phyloP scores from a whole-genome alignment of 2,888 invertebrate species.

The Xestia xanthographa region DNA sequence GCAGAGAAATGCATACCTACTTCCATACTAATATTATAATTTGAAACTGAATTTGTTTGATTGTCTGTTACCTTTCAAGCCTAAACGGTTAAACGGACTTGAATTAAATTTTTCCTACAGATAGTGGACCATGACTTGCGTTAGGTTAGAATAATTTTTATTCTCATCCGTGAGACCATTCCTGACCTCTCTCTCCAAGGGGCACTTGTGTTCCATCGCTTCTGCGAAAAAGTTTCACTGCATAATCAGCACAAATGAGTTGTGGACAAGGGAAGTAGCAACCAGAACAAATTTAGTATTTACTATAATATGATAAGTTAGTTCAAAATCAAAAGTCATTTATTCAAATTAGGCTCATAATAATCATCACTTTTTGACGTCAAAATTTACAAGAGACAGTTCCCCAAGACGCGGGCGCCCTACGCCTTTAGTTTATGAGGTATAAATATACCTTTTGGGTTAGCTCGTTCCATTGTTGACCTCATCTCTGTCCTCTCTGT shows the following conservation, averaged over 20 bases:
- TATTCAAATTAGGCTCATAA: neutral
- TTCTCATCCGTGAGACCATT: neutral
- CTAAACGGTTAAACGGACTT: neutral
- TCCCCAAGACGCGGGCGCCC: too few relatives aligned
- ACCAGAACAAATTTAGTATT: too few relatives aligned
- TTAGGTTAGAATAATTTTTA: neutral
- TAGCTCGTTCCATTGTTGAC: too few relatives aligned
- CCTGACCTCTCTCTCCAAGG: too few relatives aligned
- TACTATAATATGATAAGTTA: too few relatives aligned
- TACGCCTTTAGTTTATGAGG: too few relatives aligned
- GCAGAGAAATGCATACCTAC: too few relatives aligned
- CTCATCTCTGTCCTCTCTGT: neutral
- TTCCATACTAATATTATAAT: neutral
- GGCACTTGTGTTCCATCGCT: neutral
- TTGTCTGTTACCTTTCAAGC: neutral
- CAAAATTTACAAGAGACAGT: too few relatives aligned
- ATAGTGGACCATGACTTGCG: neutral
- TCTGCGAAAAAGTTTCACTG: neutral
- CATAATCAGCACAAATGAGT: neutral
- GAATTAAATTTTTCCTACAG: neutral
- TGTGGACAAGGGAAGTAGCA: neutral
- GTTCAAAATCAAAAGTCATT: neutral
- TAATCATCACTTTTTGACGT: too few relatives aligned
- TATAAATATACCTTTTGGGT: too few relatives aligned
- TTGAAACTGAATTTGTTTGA: neutral